A percentile compares a stretch with the other conserved stretches of the same genome.
phyloP scores from a whole-genome alignment of 2,888 invertebrate genomes.

The Andrena bicolor region DNA sequence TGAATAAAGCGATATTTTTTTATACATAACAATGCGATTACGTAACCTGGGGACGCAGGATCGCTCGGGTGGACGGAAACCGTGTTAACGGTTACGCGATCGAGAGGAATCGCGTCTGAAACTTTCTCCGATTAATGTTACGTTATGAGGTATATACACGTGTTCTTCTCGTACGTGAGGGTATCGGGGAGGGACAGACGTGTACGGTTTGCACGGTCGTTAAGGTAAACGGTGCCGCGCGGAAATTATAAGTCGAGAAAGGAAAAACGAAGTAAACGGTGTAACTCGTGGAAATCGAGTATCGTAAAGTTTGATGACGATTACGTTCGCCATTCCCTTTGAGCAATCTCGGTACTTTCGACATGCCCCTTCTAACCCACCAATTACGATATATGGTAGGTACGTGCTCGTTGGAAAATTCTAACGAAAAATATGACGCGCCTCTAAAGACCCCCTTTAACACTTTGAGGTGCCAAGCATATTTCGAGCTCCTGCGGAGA shows the following conservation, averaged over 20 bases:
- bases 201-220: conserved; percentile 45
- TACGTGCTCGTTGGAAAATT: neutral
- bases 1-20: conserved; percentile 73
- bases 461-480: no score
- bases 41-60: conserved; percentile 36
- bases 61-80: conserved; percentile 10
- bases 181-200: conserved; percentile 46
- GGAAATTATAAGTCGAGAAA: conserved; percentile 9
- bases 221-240: conserved; percentile 43
- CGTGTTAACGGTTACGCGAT: conserved; percentile 62
- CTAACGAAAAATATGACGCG: no score
- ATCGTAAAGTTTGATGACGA: neutral
- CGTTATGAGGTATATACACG: conserved; percentile 52
- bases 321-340: neutral
- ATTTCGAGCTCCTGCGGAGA: no score
- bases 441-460: neutral
- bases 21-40: conserved; percentile 65
- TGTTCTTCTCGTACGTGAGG: conserved; percentile 51
- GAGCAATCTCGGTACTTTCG: conserved; percentile 22
- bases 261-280: conserved; percentile 38
- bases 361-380: neutral
- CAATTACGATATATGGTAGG: neutral
- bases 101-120: conserved; percentile 57
- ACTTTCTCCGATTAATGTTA: conserved; percentile 70
- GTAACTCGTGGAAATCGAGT: conserved; percentile 40